Evolutionary conservation across 2,113 vertebrate species (phyloP).

Genomic region (Tragelaphus scriptus): DNA sequence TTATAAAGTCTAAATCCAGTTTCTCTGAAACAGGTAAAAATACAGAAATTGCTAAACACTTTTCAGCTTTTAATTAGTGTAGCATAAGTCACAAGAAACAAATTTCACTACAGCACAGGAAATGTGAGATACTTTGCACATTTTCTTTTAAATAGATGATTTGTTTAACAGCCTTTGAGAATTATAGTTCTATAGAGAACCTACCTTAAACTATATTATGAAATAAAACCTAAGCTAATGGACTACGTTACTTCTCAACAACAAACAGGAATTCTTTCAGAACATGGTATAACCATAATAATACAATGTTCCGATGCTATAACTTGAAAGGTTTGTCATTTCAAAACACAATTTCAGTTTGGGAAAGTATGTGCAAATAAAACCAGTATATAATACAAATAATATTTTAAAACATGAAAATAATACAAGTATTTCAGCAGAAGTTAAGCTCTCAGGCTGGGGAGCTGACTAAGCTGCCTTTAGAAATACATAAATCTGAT

Average conservation of each 20-base stretch:
- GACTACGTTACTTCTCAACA: neutral
- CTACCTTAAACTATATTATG: neutral
- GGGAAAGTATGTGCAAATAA: slow-evolving; percentile 3
- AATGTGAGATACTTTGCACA: slow-evolving; percentile 26
- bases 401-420: neutral
- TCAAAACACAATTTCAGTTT: neutral
- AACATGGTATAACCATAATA: neutral
- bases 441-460: neutral
- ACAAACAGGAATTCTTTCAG: neutral
- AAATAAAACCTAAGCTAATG: neutral
- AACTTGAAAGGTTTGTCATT: neutral
- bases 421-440: neutral
- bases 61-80: neutral
- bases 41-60: neutral
- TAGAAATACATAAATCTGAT: neutral
- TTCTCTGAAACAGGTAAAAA: neutral
- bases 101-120: neutral
- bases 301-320: neutral
- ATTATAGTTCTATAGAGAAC: neutral
- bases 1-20: neutral
- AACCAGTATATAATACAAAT: neutral
- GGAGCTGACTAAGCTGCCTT: neutral
- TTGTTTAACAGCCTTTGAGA: neutral
- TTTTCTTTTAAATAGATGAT: slow-evolving; percentile 39
- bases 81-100: slow-evolving; percentile 6